These are phyloP conservation scores for Acrobasis consociella DNA, from an alignment of 2,888 invertebrate genomes.

Conservation along the genomic window DNA sequence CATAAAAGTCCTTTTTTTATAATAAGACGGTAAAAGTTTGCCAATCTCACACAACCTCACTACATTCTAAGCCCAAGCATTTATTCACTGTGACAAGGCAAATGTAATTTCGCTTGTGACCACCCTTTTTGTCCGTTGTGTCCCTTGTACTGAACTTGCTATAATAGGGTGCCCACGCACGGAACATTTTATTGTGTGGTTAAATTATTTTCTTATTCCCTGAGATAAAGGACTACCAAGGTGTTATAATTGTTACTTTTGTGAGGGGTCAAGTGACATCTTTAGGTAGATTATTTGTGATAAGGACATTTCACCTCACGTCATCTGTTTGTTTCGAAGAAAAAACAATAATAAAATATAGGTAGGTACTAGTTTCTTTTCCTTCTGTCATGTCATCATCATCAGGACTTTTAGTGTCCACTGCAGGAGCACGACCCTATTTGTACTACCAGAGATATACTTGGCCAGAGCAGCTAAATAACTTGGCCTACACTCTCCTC, in stretches of 20 bases:
- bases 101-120: conserved; percentile 19
- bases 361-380: too few species aligned
- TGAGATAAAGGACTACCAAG: neutral
- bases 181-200: neutral
- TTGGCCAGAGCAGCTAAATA: too few species aligned
- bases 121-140: conserved; percentile 14
- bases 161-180: neutral
- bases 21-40: too few species aligned
- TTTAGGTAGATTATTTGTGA: neutral
- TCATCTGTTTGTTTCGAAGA: neutral
- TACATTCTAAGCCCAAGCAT: conserved; percentile 9
- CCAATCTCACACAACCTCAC: neutral
- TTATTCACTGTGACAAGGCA: conserved; percentile 14
- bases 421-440: too few species aligned
- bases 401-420: too few species aligned
- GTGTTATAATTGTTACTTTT: neutral
- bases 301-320: neutral
- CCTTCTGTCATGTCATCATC: too few species aligned
- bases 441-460: too few species aligned
- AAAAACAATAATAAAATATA: too few species aligned
- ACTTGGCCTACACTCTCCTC: too few species aligned
- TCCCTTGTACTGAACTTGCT: conserved; percentile 5
- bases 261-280: neutral
- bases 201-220: conserved; percentile 6
- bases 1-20: too few species aligned